Evolutionary conservation across 2,888 invertebrate genomes (phyloP), one percentile per base, ranked within the genome.

Genomic region (Lasioglossum zephyrum): DNA sequence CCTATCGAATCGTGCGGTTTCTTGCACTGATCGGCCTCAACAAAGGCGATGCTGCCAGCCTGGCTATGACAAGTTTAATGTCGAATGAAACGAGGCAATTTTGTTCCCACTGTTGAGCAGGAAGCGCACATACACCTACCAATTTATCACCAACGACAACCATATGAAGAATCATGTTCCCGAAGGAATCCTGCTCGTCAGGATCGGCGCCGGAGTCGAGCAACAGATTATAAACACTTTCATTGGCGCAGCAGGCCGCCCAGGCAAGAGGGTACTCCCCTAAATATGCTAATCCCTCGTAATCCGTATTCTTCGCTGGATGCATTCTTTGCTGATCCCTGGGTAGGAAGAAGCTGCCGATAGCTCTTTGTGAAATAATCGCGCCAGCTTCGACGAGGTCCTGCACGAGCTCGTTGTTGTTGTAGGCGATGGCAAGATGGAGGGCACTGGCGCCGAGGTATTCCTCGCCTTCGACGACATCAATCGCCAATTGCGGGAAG

Each of bases 101-200:
- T 4, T n/a, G 57, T 11, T n/a, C n/a, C n/a, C n/a, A n/a, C 11
- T n/a, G 1, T 41, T 1, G 11, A 69, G 39, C 5, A 0, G 39
- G 9, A 4, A n/a, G 11, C 41, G 8, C 70, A 16, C 16, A 47
- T 13, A 26, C 69, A 90, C 92, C 95, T 95, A 99, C 99, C 96
- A 99, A 96, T 95, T 99, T 99, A 95, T 99, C 99, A 94, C 98
- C 98, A 85, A 99, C 99, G 63, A 99, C 99, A 60, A 99, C 99
- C 99, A 99, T 99, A 94, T 99, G 99, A n/a, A 99, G 96, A 88
- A 99, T 98, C 97, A 99, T 99, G 95, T 99, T 99, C 18, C 99
- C 99, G 93, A 99, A 99, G 0, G 98, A 97, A 95, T 99, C 99
- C 94, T 98, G 98, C n/a, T 97, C 96, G 95, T 99, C 99, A 0